phyloP scores from a whole-genome alignment of 2,797 vertebrate genomes.

The Xenopus petersii region DNA sequence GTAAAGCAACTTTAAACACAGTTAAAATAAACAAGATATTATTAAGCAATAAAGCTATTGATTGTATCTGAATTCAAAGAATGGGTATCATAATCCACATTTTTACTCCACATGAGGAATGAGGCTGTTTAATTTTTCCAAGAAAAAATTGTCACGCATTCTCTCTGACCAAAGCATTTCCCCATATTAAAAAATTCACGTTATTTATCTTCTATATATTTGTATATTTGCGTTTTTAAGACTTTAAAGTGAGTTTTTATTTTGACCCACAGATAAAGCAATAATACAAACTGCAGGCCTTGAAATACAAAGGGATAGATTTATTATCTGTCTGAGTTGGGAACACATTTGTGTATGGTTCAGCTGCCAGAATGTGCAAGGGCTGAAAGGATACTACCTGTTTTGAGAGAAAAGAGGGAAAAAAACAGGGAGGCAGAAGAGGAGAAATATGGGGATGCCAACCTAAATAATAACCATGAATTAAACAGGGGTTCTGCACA shows the following conservation, averaged over 20 bases:
- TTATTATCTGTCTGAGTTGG: conserved; percentile 26
- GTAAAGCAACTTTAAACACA: conserved; percentile 3
- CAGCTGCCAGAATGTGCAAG: conserved; percentile 9
- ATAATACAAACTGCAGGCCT: conserved; percentile 33
- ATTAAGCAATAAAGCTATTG: conserved; percentile 24
- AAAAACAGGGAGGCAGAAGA: conserved; percentile 6
- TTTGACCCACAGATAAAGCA: conserved; percentile 32
- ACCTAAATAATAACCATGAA: conserved; percentile 17
- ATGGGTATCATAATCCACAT: conserved; percentile 16
- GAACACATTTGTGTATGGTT: conserved; percentile 17
- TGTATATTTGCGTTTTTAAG: conserved; percentile 20
- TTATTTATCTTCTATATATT: conserved; percentile 28
- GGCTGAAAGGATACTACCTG: conserved; percentile 19
- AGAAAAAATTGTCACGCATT: conserved; percentile 10
- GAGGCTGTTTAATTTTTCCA: conserved; percentile 17
- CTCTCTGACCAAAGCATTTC: conserved; percentile 3
- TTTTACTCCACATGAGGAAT: conserved; percentile 28
- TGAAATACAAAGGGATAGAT: conserved; percentile 32
- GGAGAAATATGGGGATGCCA: conserved; percentile 25
- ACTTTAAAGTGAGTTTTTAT: conserved; percentile 14
- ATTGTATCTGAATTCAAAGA: conserved; percentile 21
- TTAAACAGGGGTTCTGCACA: conserved; percentile 4
- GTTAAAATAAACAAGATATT: conserved; percentile 14
- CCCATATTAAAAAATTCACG: not conserved
- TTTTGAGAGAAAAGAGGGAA: not conserved